Conservation (phyloP, 2,888 invertebrate species). For the Heliothis peltigera region DNA sequence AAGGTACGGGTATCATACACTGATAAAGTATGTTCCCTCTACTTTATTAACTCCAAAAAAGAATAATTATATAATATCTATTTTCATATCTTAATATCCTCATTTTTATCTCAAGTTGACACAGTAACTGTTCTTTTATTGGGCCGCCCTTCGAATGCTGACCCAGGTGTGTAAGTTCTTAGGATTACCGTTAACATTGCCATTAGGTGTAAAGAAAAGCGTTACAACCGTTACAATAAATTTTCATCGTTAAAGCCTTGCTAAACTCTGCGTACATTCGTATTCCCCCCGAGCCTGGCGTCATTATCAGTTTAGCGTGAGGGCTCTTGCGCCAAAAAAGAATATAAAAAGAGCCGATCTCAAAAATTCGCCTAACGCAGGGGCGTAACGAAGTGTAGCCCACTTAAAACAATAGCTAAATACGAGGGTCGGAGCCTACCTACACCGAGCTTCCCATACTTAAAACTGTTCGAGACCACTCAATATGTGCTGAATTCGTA, state of each 20-base stretch:
- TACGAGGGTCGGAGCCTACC: constrained; percentile 82
- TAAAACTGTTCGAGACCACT: constrained; percentile 82
- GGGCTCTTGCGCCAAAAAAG: constrained; percentile 81
- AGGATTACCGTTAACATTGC: constrained; percentile 79
- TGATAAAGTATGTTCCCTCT: constrained; percentile 34
- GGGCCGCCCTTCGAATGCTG: constrained; percentile 40
- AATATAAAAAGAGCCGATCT: constrained; percentile 80
- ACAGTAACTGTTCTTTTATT: constrained; percentile 17
- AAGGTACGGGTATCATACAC: constrained; percentile 41
- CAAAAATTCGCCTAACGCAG: constrained; percentile 82
- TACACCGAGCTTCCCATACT: constrained; percentile 80
- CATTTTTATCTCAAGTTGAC: constrained; percentile 19
- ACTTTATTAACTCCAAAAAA: constrained; percentile 26
- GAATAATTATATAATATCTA: constrained; percentile 8
- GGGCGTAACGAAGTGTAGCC: constrained; percentile 88
- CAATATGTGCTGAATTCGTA: constrained; percentile 87
- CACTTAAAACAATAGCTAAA: constrained; percentile 90
- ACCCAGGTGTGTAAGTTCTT: constrained; percentile 80
- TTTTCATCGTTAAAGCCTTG: constrained; percentile 81
- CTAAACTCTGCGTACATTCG: constrained; percentile 72
- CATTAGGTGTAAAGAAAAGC: constrained; percentile 81
- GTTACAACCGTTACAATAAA: constrained; percentile 84
- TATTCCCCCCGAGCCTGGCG: constrained; percentile 73
- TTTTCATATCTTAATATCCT: no score
- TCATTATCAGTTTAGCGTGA: constrained; percentile 88